Evolutionary conservation across 2,888 invertebrate genomes (phyloP).

Genomic region (Brachypterus glaber): DNA sequence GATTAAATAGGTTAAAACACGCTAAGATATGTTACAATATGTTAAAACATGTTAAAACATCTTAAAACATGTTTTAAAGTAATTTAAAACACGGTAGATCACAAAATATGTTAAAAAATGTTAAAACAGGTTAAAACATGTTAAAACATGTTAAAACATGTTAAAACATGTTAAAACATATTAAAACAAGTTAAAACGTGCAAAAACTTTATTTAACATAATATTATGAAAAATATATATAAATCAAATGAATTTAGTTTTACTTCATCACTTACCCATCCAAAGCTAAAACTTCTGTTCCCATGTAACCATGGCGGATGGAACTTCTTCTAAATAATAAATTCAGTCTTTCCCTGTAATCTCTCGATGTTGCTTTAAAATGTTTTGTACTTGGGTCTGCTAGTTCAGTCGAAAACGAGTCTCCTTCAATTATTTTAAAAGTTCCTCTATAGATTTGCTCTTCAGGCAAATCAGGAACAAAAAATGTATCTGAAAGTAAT

Average conservation of each 20-base stretch:
- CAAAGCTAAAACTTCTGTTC: conserved; percentile 72
- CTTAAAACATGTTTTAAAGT: no score
- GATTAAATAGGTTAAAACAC: no score
- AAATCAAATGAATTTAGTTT: conserved; percentile 9
- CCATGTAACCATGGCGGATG: conserved; percentile 64
- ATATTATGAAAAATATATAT: conserved; percentile 10
- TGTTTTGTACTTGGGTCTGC: conserved; percentile 57
- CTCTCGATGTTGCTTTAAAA: conserved; percentile 64
- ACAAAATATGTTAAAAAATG: no score
- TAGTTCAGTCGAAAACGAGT: conserved; percentile 58
- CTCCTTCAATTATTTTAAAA: conserved; percentile 61
- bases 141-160: no score
- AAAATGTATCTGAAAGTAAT: conserved; percentile 65
- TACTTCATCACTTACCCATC: conserved; percentile 57
- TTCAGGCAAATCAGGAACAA: conserved; percentile 60
- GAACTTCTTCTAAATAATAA: conserved; percentile 64
- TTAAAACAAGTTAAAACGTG: no score
- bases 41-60: no score
- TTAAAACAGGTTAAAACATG: no score
- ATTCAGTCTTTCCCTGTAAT: conserved; percentile 67
- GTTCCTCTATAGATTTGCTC: conserved; percentile 77
- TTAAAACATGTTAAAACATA: no score
- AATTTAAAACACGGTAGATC: no score
- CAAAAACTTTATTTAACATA: no score
- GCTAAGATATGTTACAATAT: no score